These are phyloP conservation scores for Campylomormyrus tamandua DNA, from an alignment of 2,113 vertebrate genomes.

Conservation along the genomic window DNA sequence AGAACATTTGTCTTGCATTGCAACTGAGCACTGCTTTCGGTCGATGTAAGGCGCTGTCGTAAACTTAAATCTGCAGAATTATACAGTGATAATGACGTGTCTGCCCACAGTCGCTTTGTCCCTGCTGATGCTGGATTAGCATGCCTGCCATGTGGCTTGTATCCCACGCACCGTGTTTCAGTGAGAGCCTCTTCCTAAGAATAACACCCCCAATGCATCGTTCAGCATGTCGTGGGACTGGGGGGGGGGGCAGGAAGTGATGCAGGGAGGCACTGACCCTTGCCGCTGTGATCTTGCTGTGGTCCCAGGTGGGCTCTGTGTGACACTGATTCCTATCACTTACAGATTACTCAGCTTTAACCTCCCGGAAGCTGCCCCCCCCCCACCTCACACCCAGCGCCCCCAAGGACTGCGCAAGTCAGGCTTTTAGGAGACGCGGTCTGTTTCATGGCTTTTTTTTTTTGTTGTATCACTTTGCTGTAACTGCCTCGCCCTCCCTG, in stretches of 20 bases:
- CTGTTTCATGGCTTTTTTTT: conserved; percentile 7
- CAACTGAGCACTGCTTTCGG: background rate
- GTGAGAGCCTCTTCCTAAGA: background rate
- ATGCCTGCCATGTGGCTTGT: background rate
- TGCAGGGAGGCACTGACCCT: conserved; percentile 20
- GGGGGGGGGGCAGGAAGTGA: background rate
- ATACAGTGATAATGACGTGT: background rate
- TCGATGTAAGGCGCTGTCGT: background rate
- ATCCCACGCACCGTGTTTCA: background rate
- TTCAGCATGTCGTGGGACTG: background rate
- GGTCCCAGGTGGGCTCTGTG: conserved; percentile 29
- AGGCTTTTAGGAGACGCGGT: conserved; percentile 31
- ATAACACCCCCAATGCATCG: background rate
- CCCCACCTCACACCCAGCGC: background rate
- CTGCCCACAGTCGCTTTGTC: background rate
- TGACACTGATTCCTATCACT: conserved; percentile 33
- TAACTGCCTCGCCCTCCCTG: background rate
- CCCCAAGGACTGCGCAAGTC: conserved; percentile 16
- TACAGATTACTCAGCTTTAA: conserved; percentile 41
- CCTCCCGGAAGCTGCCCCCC: conserved; percentile 17
- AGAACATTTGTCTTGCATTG: background rate
- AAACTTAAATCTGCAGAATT: background rate
- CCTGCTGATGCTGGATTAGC: background rate
- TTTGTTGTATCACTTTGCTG: background rate
- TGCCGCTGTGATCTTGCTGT: conserved; percentile 14